Evolutionary conservation across 2,113 vertebrate species (phyloP).

Genomic region (Calyptomena viridis): DNA sequence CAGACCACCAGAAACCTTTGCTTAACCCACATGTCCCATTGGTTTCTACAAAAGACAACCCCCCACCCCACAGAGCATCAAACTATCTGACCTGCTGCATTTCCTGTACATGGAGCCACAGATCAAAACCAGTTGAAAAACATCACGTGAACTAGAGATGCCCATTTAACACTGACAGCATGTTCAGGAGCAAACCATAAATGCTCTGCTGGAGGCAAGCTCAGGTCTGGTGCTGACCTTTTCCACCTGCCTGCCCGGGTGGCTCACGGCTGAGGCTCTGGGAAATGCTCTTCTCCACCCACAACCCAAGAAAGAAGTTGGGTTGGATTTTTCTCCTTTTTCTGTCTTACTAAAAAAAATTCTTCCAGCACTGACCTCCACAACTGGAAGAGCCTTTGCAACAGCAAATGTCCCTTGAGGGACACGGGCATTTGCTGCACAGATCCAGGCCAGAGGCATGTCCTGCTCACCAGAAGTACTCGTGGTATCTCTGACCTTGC

Average conservation of each 20-base stretch:
- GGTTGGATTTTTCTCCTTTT: not conserved
- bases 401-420: not conserved
- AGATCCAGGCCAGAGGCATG: not conserved
- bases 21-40: not conserved
- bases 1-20: not conserved
- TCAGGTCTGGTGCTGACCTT: not conserved
- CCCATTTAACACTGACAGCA: not conserved
- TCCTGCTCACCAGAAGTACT: not conserved
- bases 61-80: not conserved
- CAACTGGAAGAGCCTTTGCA: not conserved
- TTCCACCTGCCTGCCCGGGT: not conserved
- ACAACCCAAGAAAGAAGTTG: not conserved
- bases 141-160: not conserved
- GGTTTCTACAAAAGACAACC: not conserved
- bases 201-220: not conserved
- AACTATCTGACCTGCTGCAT: not conserved
- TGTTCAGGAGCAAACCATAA: not conserved
- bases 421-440: not conserved
- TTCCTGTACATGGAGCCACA: not conserved
- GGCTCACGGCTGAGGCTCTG: not conserved
- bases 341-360: not conserved
- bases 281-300: not conserved
- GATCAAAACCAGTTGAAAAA: not conserved
- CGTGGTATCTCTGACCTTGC: not conserved
- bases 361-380: not conserved